These are phyloP conservation scores for Artibeus jamaicensis DNA, from an alignment of 2,797 vertebrate genomes.

Conservation along the genomic window DNA sequence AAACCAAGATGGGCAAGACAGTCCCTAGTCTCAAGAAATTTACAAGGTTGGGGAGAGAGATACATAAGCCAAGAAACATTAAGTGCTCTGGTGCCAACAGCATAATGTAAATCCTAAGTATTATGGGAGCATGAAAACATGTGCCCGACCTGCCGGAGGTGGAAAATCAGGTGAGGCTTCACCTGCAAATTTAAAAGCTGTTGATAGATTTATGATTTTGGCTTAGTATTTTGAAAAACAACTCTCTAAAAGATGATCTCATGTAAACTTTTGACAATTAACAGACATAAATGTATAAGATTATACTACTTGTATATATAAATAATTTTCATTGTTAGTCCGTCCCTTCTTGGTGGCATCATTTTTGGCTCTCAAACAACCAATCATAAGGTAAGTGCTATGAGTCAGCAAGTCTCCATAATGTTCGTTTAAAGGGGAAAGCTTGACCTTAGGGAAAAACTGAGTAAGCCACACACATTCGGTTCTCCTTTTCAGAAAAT, in stretches of 20 bases:
- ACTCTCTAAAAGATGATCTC: not conserved
- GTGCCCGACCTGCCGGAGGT: not conserved
- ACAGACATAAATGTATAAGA: not conserved
- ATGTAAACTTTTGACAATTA: not conserved
- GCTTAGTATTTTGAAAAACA: not conserved
- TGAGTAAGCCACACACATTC: conserved; percentile 21
- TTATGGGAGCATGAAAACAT: not conserved
- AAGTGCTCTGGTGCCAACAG: not conserved
- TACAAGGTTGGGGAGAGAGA: not conserved
- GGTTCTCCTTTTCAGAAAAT: conserved; percentile 19
- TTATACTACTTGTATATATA: not conserved
- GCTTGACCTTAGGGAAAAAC: not conserved
- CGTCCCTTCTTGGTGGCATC: not conserved
- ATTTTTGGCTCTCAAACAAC: not conserved
- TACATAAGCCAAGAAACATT: not conserved
- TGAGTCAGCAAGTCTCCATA: conserved; percentile 37
- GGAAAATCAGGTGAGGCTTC: not conserved
- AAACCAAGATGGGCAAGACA: not conserved
- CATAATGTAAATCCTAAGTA: not conserved
- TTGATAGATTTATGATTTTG: not conserved
- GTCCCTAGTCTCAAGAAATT: not conserved
- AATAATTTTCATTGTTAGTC: not conserved
- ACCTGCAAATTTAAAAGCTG: not conserved
- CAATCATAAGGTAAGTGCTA: not conserved
- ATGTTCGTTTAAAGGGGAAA: conserved; percentile 44